These are phyloP conservation scores for Dallia pectoralis DNA, from an alignment of 2,797 vertebrate species.

Conservation along the genomic window DNA sequence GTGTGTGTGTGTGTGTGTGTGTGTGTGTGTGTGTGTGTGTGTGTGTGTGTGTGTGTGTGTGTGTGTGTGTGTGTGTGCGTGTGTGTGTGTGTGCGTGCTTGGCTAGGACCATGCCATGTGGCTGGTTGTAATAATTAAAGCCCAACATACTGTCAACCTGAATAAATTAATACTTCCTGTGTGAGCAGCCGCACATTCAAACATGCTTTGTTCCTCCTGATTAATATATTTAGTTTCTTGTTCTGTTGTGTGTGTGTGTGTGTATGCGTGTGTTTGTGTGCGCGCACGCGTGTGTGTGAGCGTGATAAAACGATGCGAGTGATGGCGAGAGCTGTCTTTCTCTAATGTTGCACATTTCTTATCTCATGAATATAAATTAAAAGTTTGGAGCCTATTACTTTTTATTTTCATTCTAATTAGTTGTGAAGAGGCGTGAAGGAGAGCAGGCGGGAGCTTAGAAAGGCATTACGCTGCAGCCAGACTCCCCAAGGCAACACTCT, in stretches of 20 bases:
- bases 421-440: conserved; percentile 30
- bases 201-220: conserved; percentile 67
- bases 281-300: conserved; percentile 50
- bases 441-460: conserved; percentile 22
- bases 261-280: conserved; percentile 19
- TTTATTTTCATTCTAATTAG: conserved; percentile 51
- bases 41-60: conserved; percentile 10
- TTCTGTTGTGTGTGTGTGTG: conserved; percentile 37
- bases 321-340: conserved; percentile 43
- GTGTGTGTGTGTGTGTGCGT: conserved; percentile 14
- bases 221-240: conserved; percentile 54
- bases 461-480: not conserved
- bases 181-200: conserved; percentile 42
- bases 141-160: conserved; percentile 66
- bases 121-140: conserved; percentile 77
- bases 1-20: conserved; percentile 9
- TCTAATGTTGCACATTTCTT: conserved; percentile 40
- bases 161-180: conserved; percentile 69
- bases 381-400: conserved; percentile 52
- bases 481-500: not conserved
- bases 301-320: conserved; percentile 57
- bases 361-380: conserved; percentile 69
- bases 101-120: conserved; percentile 54
- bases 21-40: conserved; percentile 9
- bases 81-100: not conserved